Percentiles rank a stretch among this genome's conserved stretches.
These are phyloP conservation scores for Clupea harengus DNA, from an alignment of 2,113 vertebrate species.

Conservation along the genomic window DNA sequence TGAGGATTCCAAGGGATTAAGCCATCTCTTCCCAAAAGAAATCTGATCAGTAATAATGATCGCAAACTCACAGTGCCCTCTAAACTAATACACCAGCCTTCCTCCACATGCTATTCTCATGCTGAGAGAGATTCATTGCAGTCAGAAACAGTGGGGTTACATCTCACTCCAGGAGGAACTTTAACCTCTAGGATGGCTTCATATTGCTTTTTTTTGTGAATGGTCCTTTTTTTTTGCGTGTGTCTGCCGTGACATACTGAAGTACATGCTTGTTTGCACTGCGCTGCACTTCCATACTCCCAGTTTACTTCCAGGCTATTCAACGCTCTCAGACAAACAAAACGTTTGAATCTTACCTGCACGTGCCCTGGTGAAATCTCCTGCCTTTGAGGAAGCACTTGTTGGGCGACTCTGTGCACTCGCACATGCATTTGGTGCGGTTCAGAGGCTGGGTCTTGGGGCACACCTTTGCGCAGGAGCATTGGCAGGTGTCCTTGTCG, in stretches of 20 bases:
- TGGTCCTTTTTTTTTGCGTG: background rate
- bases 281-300: background rate
- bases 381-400: conserved; percentile 91
- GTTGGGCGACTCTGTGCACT: conserved; percentile 88
- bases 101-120: background rate
- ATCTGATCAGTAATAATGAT: background rate
- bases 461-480: conserved; percentile 82
- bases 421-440: conserved; percentile 84
- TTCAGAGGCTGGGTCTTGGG: conserved; percentile 87
- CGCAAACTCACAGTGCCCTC: background rate
- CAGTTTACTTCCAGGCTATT: too few species aligned
- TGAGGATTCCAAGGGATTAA: background rate
- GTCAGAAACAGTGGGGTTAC: background rate
- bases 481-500: conserved; percentile 86
- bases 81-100: background rate
- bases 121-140: background rate
- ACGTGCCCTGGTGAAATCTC: conserved; percentile 86
- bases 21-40: background rate
- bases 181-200: background rate
- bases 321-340: background rate
- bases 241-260: background rate
- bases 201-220: background rate
- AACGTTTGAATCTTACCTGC: conserved; percentile 76
- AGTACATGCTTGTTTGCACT: background rate
- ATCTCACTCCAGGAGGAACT: background rate